Percentiles rank a stretch among this genome's conserved stretches.
Conservation (phyloP, 2,797 vertebrate species). For the Pachyuromys duprasi region DNA sequence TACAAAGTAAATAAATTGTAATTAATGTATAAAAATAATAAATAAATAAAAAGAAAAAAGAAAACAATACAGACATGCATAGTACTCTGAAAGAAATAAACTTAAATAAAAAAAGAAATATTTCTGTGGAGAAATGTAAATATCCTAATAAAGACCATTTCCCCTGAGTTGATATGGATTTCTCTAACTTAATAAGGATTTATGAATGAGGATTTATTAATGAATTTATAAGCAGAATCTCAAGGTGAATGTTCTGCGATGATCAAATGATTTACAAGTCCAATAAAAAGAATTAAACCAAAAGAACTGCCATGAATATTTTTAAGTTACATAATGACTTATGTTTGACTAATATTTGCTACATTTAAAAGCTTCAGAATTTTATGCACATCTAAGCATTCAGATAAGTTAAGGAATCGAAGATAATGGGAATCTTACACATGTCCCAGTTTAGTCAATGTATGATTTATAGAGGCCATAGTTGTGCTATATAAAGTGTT, state of each 20-base stretch:
- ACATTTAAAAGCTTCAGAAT: not conserved
- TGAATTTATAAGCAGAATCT: constrained; percentile 4
- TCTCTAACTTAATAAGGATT: not conserved
- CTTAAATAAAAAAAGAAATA: not conserved
- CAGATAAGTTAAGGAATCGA: not conserved
- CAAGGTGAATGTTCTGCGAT: not conserved
- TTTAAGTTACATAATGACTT: constrained; percentile 7
- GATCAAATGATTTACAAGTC: constrained; percentile 4
- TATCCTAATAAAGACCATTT: not conserved
- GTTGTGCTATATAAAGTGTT: not conserved
- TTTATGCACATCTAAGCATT: not conserved
- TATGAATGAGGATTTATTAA: not conserved
- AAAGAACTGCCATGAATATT: not conserved
- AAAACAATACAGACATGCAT: not conserved
- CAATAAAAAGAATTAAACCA: not conserved
- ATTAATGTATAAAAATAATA: no score
- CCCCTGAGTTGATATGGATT: not conserved
- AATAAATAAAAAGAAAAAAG: no score
- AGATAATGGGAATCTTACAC: not conserved
- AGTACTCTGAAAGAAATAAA: not conserved
- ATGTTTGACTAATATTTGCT: not conserved
- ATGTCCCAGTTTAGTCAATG: not conserved
- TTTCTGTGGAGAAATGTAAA: constrained; percentile 3
- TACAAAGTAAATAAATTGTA: no score
- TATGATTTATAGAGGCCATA: not conserved